phyloP scores from a whole-genome alignment of 2,113 vertebrate species.

The Pygoscelis adeliae region DNA sequence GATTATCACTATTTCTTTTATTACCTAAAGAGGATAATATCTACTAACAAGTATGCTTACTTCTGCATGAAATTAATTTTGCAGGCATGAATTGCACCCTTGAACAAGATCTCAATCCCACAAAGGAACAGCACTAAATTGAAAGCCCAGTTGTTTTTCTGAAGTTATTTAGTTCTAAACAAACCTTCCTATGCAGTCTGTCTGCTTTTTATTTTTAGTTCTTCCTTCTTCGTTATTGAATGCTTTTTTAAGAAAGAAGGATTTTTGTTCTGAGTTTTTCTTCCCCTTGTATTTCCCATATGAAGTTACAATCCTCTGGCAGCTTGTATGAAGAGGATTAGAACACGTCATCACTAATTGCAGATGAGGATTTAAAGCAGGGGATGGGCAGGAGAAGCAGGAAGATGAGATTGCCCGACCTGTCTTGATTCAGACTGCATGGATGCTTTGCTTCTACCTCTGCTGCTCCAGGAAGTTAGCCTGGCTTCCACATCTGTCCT shows the following conservation, averaged over 20 bases:
- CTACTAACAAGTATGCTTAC: neutral
- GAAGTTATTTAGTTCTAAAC: neutral
- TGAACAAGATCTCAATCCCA: neutral
- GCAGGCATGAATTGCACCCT: neutral
- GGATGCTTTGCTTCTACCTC: neutral
- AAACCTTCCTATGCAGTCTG: neutral
- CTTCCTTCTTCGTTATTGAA: neutral
- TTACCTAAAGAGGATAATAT: neutral
- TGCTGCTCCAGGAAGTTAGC: neutral
- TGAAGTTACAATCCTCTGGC: neutral
- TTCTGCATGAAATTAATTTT: neutral
- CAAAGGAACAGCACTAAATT: neutral
- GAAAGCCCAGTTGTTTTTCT: neutral
- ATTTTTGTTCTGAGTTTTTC: neutral
- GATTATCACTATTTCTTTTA: neutral
- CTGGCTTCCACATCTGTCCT: neutral
- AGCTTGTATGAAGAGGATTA: constrained; percentile 21
- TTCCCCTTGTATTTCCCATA: neutral
- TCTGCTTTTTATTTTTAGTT: neutral
- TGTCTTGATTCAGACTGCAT: neutral
- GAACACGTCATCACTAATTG: neutral
- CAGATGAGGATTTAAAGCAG: neutral
- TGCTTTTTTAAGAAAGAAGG: neutral
- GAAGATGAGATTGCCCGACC: neutral
- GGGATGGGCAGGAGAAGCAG: neutral